Evolutionary conservation across 53 echinoderm and acorn worm species (phyloP), one percentile per base, ranked within the genome.

Genomic region (Henricia sp.): DNA sequence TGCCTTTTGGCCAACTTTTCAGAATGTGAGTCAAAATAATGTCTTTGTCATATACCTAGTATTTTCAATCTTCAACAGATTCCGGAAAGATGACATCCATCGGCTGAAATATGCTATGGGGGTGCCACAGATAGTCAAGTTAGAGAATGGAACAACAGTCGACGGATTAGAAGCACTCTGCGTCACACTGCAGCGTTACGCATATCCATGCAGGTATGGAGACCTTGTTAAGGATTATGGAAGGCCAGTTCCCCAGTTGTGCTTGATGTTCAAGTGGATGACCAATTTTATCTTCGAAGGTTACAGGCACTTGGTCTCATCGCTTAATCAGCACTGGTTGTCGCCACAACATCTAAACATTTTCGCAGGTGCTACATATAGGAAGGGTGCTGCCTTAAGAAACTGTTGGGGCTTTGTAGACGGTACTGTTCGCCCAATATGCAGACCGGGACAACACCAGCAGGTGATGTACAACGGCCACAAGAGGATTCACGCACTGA

Each of bases 371-470:
- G 82, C 89, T 2, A 52, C 67, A 0, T 70, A 84, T 13, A 4
- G n/a, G 59, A 89, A 89, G 50, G 89, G 89, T n/a, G 77, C 90
- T 19, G 70, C 90, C 4, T 39, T 85, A 5, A 43, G n/a, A 29
- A 90, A 90, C 72, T 90, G 90, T 28, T 90, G n/a, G n/a, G n/a
- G n/a, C n/a, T n/a, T n/a, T n/a, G n/a, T n/a, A n/a, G n/a, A n/a
- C n/a, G n/a, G n/a, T 0, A 91, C 91, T 6, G 87, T 91, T 19
- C 87, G 87, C 0, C 69, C 87, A 3, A 83, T 91, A 48, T 91
- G 91, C 83, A 67, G 87, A 46, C 91, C 91, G 5, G 14, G 66
- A 12, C 53, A 82, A 27, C 42, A 66, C 74, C 90, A 90, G 37
- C 6, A 38, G 36, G 90, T 74, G 1, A 34, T 73, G 26, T 83